Evolutionary conservation across 2,113 vertebrate genomes (phyloP).

Genomic region (Takifugu flavidus): DNA sequence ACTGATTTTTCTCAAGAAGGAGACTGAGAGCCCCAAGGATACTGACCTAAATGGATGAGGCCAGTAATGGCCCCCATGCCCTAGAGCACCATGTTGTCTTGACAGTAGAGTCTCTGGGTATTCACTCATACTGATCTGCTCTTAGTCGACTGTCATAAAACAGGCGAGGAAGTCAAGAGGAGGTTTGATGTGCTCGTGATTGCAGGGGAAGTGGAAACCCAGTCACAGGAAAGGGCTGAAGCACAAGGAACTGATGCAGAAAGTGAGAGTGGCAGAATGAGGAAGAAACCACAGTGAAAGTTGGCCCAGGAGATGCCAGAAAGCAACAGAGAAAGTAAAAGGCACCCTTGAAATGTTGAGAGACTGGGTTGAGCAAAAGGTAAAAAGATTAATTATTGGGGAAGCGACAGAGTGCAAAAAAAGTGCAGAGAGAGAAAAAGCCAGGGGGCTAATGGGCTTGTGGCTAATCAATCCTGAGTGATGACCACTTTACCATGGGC

Average conservation of each 20-base stretch:
- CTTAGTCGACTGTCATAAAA: conserved; percentile 13
- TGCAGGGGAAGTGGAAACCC: not conserved
- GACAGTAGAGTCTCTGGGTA: conserved; percentile 19
- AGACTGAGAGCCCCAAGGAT: conserved; percentile 20
- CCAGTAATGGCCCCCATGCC: conserved; percentile 38
- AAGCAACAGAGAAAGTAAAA: conserved; percentile 5
- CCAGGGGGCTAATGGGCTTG: conserved; percentile 68
- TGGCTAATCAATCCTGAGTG: conserved; percentile 72
- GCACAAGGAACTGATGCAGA: not conserved
- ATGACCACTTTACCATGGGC: conserved; percentile 68
- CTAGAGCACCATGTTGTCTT: conserved; percentile 51
- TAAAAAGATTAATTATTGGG: conserved; percentile 25
- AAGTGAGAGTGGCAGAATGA: not conserved
- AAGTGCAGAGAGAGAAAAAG: conserved; percentile 52
- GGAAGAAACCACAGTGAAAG: not conserved
- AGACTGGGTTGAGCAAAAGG: conserved; percentile 27
- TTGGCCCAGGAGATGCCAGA: not conserved
- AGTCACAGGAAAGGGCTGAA: not conserved
- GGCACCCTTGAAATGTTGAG: conserved; percentile 18
- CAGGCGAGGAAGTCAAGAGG: not conserved
- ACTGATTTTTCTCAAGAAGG: conserved; percentile 7
- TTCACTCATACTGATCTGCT: conserved; percentile 18
- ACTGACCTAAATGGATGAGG: conserved; percentile 46
- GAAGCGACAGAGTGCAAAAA: conserved; percentile 22
- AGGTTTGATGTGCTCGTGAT: not conserved